A percentile compares a stretch with the other conserved stretches of the same genome.
These are phyloP conservation scores for Saturnia pavonia DNA, from an alignment of 2,888 invertebrate genomes.

Conservation along the genomic window DNA sequence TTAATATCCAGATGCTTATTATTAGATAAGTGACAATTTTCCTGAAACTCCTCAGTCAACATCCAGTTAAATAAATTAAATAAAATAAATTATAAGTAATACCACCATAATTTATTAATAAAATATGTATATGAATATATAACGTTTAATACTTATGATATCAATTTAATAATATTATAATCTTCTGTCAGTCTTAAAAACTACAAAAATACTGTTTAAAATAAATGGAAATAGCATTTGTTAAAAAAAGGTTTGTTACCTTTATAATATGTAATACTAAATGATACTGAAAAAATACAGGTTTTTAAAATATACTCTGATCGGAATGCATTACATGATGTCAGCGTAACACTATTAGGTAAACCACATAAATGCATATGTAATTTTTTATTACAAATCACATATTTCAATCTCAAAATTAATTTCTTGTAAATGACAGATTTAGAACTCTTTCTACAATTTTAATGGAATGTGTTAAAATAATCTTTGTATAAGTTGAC, in stretches of 20 bases:
- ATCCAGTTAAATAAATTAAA: slow-evolving; percentile 56
- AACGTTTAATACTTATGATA: slow-evolving; percentile 72
- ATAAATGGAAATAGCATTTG: slow-evolving; percentile 51
- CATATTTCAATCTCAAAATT: slow-evolving; percentile 7
- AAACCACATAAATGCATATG: slow-evolving; percentile 22
- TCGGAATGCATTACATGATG: slow-evolving; percentile 60
- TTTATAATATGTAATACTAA: slow-evolving; percentile 34
- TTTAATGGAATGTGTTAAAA: slow-evolving; percentile 1
- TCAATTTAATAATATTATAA: slow-evolving; percentile 56
- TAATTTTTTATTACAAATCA: slow-evolving; percentile 15
- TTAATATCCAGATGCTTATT: slow-evolving; percentile 60
- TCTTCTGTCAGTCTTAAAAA: slow-evolving; percentile 76
- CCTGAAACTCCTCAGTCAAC: slow-evolving; percentile 54
- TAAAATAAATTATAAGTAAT: slow-evolving; percentile 62
- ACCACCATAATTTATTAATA: slow-evolving; percentile 62
- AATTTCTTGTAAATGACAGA: not conserved
- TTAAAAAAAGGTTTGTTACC: slow-evolving; percentile 32
- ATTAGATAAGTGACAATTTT: slow-evolving; percentile 51
- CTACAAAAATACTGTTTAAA: slow-evolving; percentile 76
- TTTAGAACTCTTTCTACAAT: not conserved
- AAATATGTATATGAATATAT: slow-evolving; percentile 42
- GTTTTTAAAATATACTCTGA: slow-evolving; percentile 46
- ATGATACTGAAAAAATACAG: slow-evolving; percentile 59
- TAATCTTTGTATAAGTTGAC: not conserved
- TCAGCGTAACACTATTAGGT: slow-evolving; percentile 16